phyloP scores from a whole-genome alignment of 2,113 vertebrate genomes.

The Microcebus griseorufus region DNA sequence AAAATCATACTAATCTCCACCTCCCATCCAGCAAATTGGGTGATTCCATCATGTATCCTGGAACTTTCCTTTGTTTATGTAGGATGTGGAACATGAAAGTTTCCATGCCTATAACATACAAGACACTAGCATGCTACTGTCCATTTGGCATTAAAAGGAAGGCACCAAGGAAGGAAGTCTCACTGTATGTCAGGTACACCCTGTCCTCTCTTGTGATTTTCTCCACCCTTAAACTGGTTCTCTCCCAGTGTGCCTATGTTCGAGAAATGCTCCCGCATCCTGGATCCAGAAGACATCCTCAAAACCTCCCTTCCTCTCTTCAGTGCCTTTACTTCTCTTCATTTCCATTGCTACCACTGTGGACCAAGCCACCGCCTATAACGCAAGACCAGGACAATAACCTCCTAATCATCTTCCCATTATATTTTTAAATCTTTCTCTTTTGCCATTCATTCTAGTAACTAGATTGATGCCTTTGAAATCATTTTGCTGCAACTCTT shows the following conservation, averaged over 20 bases:
- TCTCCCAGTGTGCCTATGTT: neutral
- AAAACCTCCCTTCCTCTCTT: neutral
- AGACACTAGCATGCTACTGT: neutral
- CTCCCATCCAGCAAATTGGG: neutral
- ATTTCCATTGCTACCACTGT: neutral
- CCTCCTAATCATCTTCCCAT: neutral
- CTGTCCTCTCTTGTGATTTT: neutral
- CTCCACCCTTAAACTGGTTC: neutral
- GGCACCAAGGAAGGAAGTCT: neutral
- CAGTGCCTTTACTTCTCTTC: neutral
- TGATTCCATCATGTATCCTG: neutral
- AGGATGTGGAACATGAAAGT: neutral
- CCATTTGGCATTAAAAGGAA: neutral
- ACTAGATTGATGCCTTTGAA: neutral
- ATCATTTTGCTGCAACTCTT: neutral
- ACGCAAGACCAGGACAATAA: neutral
- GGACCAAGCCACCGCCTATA: neutral
- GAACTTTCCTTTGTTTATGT: conserved; percentile 51
- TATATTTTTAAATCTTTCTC: neutral
- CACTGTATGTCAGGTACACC: neutral
- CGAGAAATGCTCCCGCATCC: neutral
- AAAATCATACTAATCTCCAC: neutral
- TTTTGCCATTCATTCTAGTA: neutral
- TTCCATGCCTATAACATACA: neutral
- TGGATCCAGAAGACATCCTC: neutral